These are phyloP conservation scores for Gallinago media DNA, from an alignment of 2,113 vertebrate species.

Conservation along the genomic window DNA sequence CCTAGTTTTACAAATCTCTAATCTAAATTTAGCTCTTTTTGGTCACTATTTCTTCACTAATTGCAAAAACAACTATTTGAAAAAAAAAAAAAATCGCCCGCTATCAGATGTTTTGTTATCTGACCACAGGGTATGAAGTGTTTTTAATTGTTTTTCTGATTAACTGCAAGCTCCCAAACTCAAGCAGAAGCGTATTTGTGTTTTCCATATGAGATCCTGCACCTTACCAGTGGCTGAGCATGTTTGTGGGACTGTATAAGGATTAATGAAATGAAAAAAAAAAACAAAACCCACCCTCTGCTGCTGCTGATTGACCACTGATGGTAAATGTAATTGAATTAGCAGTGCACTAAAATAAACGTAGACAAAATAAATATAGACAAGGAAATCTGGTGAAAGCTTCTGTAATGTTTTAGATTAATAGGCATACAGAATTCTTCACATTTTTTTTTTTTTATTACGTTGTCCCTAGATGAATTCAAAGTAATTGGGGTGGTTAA, in stretches of 20 bases:
- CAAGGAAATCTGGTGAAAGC: constrained; percentile 83
- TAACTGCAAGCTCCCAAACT: constrained; percentile 60
- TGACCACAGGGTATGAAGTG: constrained; percentile 36
- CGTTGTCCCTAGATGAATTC: constrained; percentile 96
- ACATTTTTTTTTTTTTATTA: constrained; percentile 86
- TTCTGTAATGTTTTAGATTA: constrained; percentile 89
- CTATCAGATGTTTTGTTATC: constrained; percentile 59
- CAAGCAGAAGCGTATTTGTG: constrained; percentile 49
- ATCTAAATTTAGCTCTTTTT: constrained; percentile 27
- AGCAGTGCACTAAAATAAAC: constrained; percentile 82
- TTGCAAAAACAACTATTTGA: constrained; percentile 7
- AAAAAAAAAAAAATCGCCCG: neutral
- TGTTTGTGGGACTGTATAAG: constrained; percentile 69
- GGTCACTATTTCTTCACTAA: constrained; percentile 15
- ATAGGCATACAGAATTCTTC: constrained; percentile 90
- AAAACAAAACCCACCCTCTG: neutral
- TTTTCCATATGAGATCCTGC: constrained; percentile 53
- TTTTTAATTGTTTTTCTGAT: constrained; percentile 66
- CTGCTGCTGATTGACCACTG: constrained; percentile 77
- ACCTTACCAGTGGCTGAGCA: constrained; percentile 60
- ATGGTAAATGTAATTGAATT: constrained; percentile 86
- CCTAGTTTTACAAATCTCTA: constrained; percentile 9
- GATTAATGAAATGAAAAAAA: constrained; percentile 77
- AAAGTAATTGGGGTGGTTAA: constrained; percentile 99
- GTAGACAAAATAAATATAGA: constrained; percentile 85